Evolutionary conservation across 1,140 invertebrate genomes (phyloP), one percentile per base, ranked within the genome.

Genomic region (Drosophila teissieri): DNA sequence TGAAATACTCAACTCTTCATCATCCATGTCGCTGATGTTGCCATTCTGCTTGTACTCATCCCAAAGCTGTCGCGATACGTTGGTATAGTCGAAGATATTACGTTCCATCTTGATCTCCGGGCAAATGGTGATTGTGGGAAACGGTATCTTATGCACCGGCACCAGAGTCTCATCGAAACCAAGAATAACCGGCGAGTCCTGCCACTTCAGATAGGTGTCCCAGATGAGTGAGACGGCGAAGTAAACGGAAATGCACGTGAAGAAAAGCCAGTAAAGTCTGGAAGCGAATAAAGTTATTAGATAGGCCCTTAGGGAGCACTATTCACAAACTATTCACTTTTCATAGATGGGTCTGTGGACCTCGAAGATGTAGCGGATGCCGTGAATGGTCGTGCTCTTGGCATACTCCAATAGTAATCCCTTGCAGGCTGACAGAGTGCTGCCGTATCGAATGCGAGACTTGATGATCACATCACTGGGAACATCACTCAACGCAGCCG

Each of bases 71-170:
- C 70, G 54, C 0, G 89, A 94, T 27, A 93, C 82, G 45, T 93
- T 89, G 0, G 94, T 94, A 74, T 93, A 94, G 80, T 95, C 94
- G 54, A 94, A 95, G 19, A 91, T 70, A 2, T 92, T 92, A 55
- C 93, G 92, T 49, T 93, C 92, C 61, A 94, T 93, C 89, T 95
- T 94, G n/a, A 93, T 94, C 88, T 94, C 94, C n/a, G 94, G 93
- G 73, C 94, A 95, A 10, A 95, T 92, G 5, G 94, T 95, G 3
- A 95, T 93, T 1, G 94, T 94, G 11, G 94, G 94, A 78, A 94
- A 95, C 2, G 94, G 94, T 65, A 95, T 93, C 86, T 94, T 93
- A 92, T 94, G 94, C 24, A 95, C 93, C 0, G 94, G 94, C 31
- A 94, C 94, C 1, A 94, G 89, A 6, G 93, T 94, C 90, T 95